Conservation (phyloP, 2,888 invertebrate species). For the Mermis nigrescens region DNA sequence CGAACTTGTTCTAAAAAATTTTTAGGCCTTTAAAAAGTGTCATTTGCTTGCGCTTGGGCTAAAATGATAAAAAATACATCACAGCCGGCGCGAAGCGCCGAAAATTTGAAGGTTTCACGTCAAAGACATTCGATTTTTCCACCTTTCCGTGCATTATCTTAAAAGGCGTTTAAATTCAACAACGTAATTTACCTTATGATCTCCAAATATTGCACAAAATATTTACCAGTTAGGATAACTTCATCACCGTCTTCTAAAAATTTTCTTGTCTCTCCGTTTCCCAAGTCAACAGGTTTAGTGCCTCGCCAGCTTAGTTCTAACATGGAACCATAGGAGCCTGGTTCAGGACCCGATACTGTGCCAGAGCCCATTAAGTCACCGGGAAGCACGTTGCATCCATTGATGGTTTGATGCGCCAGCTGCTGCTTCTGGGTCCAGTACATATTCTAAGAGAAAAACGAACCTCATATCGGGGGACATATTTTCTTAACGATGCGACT, state of each 20-base stretch:
- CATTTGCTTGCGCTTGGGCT: no score
- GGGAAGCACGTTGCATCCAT: conserved; percentile 83
- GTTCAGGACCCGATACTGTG: conserved; percentile 68
- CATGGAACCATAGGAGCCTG: conserved; percentile 77
- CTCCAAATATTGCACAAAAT: not conserved
- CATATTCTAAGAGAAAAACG: conserved; percentile 41
- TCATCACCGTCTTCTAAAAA: conserved; percentile 88
- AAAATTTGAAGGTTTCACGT: no score
- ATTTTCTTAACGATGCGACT: conserved; percentile 2
- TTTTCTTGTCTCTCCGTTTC: conserved; percentile 56
- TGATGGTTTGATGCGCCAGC: conserved; percentile 80
- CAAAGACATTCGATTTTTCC: no score
- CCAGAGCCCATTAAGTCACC: conserved; percentile 92
- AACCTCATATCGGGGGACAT: not conserved
- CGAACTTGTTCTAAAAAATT: no score
- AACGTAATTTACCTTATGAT: no score
- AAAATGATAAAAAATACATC: no score
- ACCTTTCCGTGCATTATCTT: no score
- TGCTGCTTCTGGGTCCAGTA: conserved; percentile 98
- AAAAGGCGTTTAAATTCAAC: no score
- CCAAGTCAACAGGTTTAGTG: conserved; percentile 56
- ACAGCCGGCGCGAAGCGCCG: no score
- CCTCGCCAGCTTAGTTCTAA: conserved; percentile 88
- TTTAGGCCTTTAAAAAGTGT: no score
- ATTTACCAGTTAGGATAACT: conserved; percentile 55